Evolutionary conservation across 2,888 invertebrate species (phyloP).

Genomic region (Scelioninae gen. 2): DNA sequence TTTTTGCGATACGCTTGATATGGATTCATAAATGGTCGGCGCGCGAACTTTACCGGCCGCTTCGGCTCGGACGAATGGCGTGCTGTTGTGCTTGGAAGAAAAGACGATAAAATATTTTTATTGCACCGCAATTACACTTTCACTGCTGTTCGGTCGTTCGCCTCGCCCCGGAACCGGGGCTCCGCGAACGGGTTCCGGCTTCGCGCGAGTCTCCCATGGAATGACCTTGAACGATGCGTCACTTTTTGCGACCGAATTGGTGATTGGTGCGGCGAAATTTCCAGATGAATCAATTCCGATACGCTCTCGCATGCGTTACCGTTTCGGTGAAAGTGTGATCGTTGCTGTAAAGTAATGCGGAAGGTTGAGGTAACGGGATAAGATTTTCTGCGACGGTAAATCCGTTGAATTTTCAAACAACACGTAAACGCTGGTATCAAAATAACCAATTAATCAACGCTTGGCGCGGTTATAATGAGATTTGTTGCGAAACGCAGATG

Average conservation of each 20-base stretch:
- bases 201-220: slow-evolving; percentile 16
- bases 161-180: slow-evolving; percentile 29
- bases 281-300: slow-evolving; percentile 1
- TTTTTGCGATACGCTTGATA: slow-evolving; percentile 67
- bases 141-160: slow-evolving; percentile 65
- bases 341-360: slow-evolving; percentile 33
- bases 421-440: no score
- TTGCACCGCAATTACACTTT: slow-evolving; percentile 71
- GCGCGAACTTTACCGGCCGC: slow-evolving; percentile 49
- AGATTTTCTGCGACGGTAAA: no score
- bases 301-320: slow-evolving; percentile 5
- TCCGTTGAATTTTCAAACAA: no score
- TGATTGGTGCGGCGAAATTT: neutral
- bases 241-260: neutral
- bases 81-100: slow-evolving; percentile 56
- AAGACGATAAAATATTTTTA: slow-evolving; percentile 70
- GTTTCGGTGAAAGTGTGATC: slow-evolving; percentile 45
- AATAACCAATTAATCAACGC: no score
- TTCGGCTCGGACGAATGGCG: slow-evolving; percentile 48
- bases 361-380: no score
- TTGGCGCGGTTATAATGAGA: no score
- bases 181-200: slow-evolving; percentile 35
- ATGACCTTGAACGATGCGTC: slow-evolving; percentile 35
- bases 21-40: slow-evolving; percentile 63
- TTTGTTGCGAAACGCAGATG: no score